These are phyloP conservation scores for Cromileptes altivelis DNA, from an alignment of 2,113 vertebrate genomes.

Conservation along the genomic window DNA sequence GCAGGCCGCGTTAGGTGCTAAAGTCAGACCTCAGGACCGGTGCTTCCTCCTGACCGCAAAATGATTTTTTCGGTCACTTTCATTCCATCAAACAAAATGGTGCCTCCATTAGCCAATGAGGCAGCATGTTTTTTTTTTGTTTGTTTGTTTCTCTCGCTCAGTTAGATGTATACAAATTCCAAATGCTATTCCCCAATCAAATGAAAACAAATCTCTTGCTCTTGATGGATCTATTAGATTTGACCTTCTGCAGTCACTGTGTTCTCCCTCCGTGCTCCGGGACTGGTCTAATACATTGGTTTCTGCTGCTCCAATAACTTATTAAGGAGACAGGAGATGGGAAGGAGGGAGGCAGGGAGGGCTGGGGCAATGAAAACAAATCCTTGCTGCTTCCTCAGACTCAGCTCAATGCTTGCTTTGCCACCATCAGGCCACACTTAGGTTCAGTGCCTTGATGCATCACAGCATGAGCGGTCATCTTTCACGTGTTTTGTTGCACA, in stretches of 20 bases:
- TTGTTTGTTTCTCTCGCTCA: not conserved
- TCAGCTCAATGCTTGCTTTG: slow-evolving; percentile 22
- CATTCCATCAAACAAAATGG: slow-evolving; percentile 34
- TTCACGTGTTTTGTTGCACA: slow-evolving; percentile 6
- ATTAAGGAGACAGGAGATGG: slow-evolving; percentile 57
- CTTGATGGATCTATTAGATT: slow-evolving; percentile 65
- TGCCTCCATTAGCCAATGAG: slow-evolving; percentile 9
- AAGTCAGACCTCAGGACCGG: slow-evolving; percentile 21
- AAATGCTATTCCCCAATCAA: slow-evolving; percentile 29
- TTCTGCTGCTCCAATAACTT: slow-evolving; percentile 74
- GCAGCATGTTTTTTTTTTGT: not conserved
- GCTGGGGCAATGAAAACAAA: slow-evolving; percentile 71
- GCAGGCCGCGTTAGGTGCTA: not conserved
- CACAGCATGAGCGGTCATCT: not conserved
- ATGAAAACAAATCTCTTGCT: slow-evolving; percentile 59
- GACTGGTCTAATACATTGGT: slow-evolving; percentile 52
- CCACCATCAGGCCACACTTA: slow-evolving; percentile 3
- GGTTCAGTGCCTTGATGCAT: slow-evolving; percentile 1
- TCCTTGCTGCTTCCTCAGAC: slow-evolving; percentile 38
- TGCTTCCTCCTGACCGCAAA: not conserved
- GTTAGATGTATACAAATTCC: slow-evolving; percentile 26
- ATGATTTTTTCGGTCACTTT: slow-evolving; percentile 11
- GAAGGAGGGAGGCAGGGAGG: slow-evolving; percentile 73
- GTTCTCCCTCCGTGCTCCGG: slow-evolving; percentile 31
- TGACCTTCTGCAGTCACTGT: slow-evolving; percentile 67